These are phyloP conservation scores for Asteroscopus sphinx DNA, from an alignment of 2,888 invertebrate species.

Conservation along the genomic window DNA sequence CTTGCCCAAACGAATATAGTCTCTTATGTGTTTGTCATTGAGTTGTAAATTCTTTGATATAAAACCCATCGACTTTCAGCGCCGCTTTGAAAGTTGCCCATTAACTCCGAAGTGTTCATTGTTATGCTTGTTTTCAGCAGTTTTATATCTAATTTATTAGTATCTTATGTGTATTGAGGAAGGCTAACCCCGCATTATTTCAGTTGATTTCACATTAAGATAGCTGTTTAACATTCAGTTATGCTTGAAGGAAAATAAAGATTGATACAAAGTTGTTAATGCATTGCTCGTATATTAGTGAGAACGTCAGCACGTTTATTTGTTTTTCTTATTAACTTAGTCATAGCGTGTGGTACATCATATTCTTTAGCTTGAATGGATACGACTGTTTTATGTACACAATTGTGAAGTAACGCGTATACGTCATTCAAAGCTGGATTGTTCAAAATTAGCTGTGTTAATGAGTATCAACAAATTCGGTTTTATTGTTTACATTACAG, in stretches of 20 bases:
- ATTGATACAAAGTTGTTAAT: slow-evolving; percentile 23
- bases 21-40: slow-evolving; percentile 9
- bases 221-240: slow-evolving; percentile 8
- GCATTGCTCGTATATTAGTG: slow-evolving; percentile 7
- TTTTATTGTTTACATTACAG: neutral
- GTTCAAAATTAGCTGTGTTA: slow-evolving; percentile 16
- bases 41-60: slow-evolving; percentile 20
- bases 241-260: slow-evolving; percentile 10
- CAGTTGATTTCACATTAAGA: slow-evolving; percentile 26
- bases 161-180: slow-evolving; percentile 26
- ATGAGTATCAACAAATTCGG: neutral
- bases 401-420: slow-evolving; percentile 37
- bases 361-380: slow-evolving; percentile 31
- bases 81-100: slow-evolving; percentile 43
- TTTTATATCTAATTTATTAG: slow-evolving; percentile 34
- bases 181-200: slow-evolving; percentile 6
- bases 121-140: slow-evolving; percentile 43
- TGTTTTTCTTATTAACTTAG: slow-evolving; percentile 28
- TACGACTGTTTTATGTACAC: slow-evolving; percentile 34
- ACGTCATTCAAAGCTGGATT: slow-evolving; percentile 18
- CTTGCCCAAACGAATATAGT: slow-evolving; percentile 17
- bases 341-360: slow-evolving; percentile 16
- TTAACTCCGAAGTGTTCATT: slow-evolving; percentile 41
- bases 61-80: slow-evolving; percentile 26
- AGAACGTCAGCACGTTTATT: slow-evolving; percentile 19